Evolutionary conservation across 2,797 vertebrate species (phyloP).

Genomic region (Acropternis orthonyx): DNA sequence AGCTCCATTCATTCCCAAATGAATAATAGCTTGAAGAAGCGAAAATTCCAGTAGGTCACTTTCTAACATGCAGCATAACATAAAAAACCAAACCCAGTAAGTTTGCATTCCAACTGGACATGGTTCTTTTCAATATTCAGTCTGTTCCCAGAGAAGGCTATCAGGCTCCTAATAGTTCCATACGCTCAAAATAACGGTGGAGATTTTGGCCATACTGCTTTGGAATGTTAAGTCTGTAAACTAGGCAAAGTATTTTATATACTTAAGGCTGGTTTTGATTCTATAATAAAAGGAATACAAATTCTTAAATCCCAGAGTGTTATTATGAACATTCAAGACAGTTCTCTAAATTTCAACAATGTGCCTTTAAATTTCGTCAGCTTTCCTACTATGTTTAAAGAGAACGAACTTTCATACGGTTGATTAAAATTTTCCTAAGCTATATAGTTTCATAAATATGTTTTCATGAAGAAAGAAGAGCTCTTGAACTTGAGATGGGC

Average conservation of each 20-base stretch:
- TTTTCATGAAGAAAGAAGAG: constrained; percentile 52
- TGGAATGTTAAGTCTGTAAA: constrained; percentile 57
- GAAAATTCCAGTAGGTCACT: neutral
- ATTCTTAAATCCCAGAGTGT: constrained; percentile 42
- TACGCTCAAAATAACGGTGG: constrained; percentile 40
- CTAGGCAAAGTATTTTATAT: constrained; percentile 33
- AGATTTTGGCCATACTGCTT: neutral
- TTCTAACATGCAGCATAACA: neutral
- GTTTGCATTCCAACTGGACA: neutral
- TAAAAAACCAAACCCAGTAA: neutral
- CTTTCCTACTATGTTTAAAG: constrained; percentile 24
- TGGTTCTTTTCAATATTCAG: neutral
- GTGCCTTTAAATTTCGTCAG: constrained; percentile 9
- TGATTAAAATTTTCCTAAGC: constrained; percentile 48
- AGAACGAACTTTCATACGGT: constrained; percentile 19
- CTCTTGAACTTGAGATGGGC: constrained; percentile 44
- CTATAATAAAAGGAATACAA: constrained; percentile 49
- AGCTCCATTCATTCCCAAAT: neutral
- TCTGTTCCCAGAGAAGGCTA: neutral
- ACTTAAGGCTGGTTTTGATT: constrained; percentile 29
- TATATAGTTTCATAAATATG: constrained; percentile 44
- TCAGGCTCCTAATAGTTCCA: neutral
- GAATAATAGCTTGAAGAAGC: neutral
- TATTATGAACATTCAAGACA: constrained; percentile 18
- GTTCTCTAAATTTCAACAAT: neutral